Base-by-base conservation (phyloP, 2,888 invertebrate species). In the Gandaritis pyraliata region DNA sequence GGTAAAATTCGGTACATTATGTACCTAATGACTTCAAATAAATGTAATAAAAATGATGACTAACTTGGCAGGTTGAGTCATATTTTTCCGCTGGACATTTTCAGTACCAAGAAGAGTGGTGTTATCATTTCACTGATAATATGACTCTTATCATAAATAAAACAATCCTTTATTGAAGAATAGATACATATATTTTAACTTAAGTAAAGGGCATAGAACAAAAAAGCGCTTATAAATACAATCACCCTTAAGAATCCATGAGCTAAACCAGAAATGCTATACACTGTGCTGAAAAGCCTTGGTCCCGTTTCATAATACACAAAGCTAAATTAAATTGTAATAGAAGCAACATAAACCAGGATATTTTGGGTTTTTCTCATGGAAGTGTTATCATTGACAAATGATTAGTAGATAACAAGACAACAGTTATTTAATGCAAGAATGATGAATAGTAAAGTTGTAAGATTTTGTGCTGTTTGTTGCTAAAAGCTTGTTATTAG, bases 111-210 rank as follows among this genome's bases (percentile, higher is more conserved):
- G 50, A 51, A 58, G 50, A 38, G 30, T 43, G 16, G 4, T 33
- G 39, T 58, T 61, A 64, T 61, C 57, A 51, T 11, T 18, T 10
- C 33, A 58, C 18, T 58, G 64, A 67, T 69, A 62, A 61, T 43
- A 58, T 16, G 15, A 52, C 45, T 60, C 60, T 60, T 66, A 61
- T 64, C 59, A 62, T 49, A 61, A 72, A 74, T 68, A 74, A 73
- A 69, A 77, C 57, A 73, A 64, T 69, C 57, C 52, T 53, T 41
- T 56, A 48, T 60, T 78, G 69, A 76, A 75, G 80, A 83, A 86
- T 84, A 84, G 77, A 84, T 82, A 23, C 23, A 23, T 23, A 81
- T 82, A 58, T 81, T 85, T 76, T 72, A 73, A 82, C 82, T 83
- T 74, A 81, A 59, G 56, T 58, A 52, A 74, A 80, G 77, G 82